Conservation (phyloP, 1,140 invertebrate genomes). For the Trachymyrmex septentrionalis region DNA sequence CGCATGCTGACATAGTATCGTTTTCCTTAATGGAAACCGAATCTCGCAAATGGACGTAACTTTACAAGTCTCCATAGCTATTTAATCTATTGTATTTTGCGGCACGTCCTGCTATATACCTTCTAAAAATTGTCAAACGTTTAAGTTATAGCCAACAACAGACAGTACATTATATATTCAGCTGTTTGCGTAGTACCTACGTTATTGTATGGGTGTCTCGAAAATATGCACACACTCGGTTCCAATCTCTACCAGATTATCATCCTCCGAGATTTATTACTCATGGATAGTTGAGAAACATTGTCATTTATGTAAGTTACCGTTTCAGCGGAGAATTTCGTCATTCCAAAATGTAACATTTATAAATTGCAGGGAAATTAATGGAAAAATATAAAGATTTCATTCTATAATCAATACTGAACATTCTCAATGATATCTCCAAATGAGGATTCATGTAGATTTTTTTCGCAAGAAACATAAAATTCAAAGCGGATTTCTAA, state of each 20-base stretch:
- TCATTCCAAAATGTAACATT: neutral
- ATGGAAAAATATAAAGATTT: neutral
- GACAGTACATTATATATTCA: constrained; percentile 41
- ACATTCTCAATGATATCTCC: neutral
- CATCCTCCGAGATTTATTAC: constrained; percentile 37
- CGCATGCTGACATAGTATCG: neutral
- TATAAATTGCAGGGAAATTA: neutral
- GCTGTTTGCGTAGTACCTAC: constrained; percentile 35
- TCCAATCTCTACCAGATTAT: constrained; percentile 3
- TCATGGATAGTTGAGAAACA: neutral
- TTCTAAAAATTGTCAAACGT: neutral
- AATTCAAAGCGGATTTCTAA: neutral
- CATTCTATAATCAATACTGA: neutral
- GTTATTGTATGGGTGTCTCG: constrained; percentile 18
- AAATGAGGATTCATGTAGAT: neutral
- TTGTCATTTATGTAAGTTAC: neutral
- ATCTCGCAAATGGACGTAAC: constrained; percentile 29
- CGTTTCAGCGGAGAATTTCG: neutral
- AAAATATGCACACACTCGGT: neutral
- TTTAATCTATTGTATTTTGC: neutral
- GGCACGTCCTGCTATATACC: neutral
- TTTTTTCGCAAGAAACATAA: neutral
- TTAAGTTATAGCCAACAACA: neutral
- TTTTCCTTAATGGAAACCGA: constrained; percentile 34
- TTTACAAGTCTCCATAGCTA: neutral